Base-by-base conservation (phyloP, 2,113 vertebrate genomes). In the Ploceus nigricollis region DNA sequence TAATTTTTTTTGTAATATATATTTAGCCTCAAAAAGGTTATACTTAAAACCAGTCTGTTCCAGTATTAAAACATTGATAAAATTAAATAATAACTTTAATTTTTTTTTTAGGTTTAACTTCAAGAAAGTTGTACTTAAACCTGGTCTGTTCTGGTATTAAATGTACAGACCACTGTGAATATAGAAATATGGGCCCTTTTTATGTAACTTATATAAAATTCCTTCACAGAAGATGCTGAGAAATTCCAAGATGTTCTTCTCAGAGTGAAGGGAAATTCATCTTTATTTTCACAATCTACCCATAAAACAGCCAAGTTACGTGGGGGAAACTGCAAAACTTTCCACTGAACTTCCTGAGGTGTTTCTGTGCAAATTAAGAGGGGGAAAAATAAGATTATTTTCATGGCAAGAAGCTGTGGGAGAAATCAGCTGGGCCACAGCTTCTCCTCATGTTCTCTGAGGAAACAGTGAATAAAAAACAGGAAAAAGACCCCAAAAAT, bases 401-500 rank as follows among this genome's bases (percentile, higher is more conserved):
- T 40, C 22, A 30, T 1, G 33, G 25, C 3, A 10, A 50, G 39
- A 77, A 66, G 30, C 44, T 33, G 39, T 7, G 30, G 22, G 3
- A 48, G 6, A 47, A 63, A 35, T 66, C 27, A 64, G 30, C 42
- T 42, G 57, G 37, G 31, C 37, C 23, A 11, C 15, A 15, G 33
- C 50, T 75, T 53, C 30, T 11, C 50, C 18, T 58, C 16, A 28
- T 0, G 0, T 25, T 56, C 83, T 83, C 20, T 15, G 51, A 64
- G 88, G 63, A 89, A 91, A 64, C n/a, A 24, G 7, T 4, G 16
- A 56, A 17, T 12, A 44, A 66, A 94, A 96, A 97, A 90, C 89
- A 97, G 94, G 94, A 96, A 98, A 91, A 91, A 71, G 33, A 35
- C 31, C 70, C 72, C 44, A 31, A 37, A 96, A 95, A 28, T 65